Conservation (phyloP, 2,888 invertebrate genomes). For the Phyllotreta striolata region DNA sequence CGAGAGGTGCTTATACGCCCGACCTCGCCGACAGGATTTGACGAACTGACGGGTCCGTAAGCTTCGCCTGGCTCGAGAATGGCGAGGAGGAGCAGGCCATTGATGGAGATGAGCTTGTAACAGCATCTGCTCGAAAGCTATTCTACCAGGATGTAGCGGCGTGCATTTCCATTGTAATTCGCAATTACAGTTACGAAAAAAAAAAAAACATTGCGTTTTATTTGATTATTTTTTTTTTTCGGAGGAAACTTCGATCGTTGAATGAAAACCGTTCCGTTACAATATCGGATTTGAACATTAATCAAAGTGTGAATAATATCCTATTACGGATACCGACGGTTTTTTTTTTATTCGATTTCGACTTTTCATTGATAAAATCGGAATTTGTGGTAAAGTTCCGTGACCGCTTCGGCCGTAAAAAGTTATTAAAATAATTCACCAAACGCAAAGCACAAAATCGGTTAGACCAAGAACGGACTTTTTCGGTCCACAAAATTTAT, state of each 20-base stretch:
- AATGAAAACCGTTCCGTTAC: slow-evolving; percentile 16
- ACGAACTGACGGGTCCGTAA: slow-evolving; percentile 34
- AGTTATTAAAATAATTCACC: slow-evolving; percentile 27
- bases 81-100: slow-evolving; percentile 14
- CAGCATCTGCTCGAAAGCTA: slow-evolving; percentile 5
- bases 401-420: slow-evolving; percentile 21
- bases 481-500: background rate
- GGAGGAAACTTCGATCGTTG: background rate
- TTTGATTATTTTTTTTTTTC: no score
- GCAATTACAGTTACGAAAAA: no score
- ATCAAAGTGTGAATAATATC: slow-evolving; percentile 25
- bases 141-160: no score
- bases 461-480: slow-evolving; percentile 6
- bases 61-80: slow-evolving; percentile 19
- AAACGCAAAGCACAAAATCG: slow-evolving; percentile 18
- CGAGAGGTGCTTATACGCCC: slow-evolving; percentile 11
- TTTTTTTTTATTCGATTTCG: slow-evolving; percentile 7
- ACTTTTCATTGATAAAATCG: slow-evolving; percentile 28
- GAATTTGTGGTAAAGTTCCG: slow-evolving; percentile 26
- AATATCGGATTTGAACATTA: slow-evolving; percentile 22
- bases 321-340: slow-evolving; percentile 14
- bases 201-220: no score
- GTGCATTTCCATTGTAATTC: no score
- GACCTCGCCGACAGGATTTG: slow-evolving; percentile 14
- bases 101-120: slow-evolving; percentile 19